Conservation (phyloP, 2,888 invertebrate genomes). For the Rhabditoides inermis region DNA sequence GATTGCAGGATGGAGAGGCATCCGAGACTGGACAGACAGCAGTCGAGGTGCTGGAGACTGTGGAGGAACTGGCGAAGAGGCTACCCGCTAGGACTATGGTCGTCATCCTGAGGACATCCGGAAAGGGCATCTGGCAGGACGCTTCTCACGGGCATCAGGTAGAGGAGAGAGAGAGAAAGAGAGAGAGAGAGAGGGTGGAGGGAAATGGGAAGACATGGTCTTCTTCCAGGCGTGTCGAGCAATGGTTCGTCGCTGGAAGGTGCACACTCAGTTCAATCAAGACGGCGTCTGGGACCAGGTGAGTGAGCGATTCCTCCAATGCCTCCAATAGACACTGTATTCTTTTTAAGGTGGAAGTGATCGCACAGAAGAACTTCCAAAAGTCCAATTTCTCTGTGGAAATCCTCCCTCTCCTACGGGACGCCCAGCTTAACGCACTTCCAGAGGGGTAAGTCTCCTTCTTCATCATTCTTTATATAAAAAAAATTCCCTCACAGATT, state of each 20-base stretch:
- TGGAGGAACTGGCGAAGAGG: constrained; percentile 21
- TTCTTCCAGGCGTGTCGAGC: constrained; percentile 19
- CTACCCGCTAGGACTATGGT: constrained; percentile 27
- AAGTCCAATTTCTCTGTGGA: constrained; percentile 28
- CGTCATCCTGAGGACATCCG: constrained; percentile 24
- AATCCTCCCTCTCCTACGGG: constrained; percentile 26
- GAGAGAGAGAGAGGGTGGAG: not conserved
- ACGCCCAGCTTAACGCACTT: constrained; percentile 25
- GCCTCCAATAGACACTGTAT: not conserved
- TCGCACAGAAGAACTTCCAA: constrained; percentile 30
- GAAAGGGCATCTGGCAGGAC: constrained; percentile 32
- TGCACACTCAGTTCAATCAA: constrained; percentile 25
- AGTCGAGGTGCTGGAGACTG: constrained; percentile 29
- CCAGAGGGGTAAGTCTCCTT: constrained; percentile 24
- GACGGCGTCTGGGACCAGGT: constrained; percentile 37
- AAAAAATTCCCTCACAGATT: not conserved
- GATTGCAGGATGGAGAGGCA: constrained; percentile 29
- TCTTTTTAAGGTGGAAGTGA: constrained; percentile 22
- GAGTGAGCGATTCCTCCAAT: not conserved
- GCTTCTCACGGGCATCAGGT: constrained; percentile 15
- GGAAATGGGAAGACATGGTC: not conserved
- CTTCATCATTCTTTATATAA: too few species aligned
- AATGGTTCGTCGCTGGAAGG: constrained; percentile 28
- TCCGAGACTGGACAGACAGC: constrained; percentile 36
- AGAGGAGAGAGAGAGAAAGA: not conserved